Evolutionary conservation across 1,140 invertebrate genomes (phyloP), one percentile per base, ranked within the genome.

Genomic region (Rhagoletis zephyria): DNA sequence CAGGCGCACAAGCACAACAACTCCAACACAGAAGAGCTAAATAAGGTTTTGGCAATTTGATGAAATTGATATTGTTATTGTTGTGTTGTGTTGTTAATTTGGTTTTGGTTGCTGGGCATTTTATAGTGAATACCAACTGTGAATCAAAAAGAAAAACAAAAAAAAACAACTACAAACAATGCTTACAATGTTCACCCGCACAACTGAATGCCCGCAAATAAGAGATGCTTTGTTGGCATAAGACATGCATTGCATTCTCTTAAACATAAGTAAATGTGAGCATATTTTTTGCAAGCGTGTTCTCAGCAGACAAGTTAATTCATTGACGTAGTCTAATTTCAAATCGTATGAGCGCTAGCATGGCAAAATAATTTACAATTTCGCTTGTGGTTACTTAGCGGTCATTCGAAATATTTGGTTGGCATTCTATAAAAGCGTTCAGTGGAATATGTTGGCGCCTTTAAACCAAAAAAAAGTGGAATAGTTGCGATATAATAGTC

Each of bases 61-160:
- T 81, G 74, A 56, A 81, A 81, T 81, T 56, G 74, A 81, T 81
- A 81, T 81, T 81, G 45, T 81, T 81, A 81, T 81, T 81, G 74
- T 56, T 81, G 74, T 81, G 3, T 70, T 70, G 65, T 45, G 12
- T 81, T 81, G 48, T 56, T 81, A 56, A 81, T 81, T 48, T 9
- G 6, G 3, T 56, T 81, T 48, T 9, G 6, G 3, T 56, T 56
- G 16, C 74, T 19, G 48, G 6, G 7, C 74, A 81, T 81, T 81
- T 81, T 42, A 63, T 63, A 63, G 61, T 16, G 12, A 63, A 63
- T 14, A 63, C 12, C 9, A 63, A 63, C n/a, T 4, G 45, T 16
- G 45, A 12, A 30, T 16, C n/a, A 16, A 51, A 56, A 56, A 56
- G 5, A 56, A 56, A 56, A 56, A 7, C 10, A 56, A 56, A 56